Evolutionary conservation across 1,140 invertebrate genomes (phyloP), one percentile per base, ranked within the genome.

Genomic region (Nephila pilipes): DNA sequence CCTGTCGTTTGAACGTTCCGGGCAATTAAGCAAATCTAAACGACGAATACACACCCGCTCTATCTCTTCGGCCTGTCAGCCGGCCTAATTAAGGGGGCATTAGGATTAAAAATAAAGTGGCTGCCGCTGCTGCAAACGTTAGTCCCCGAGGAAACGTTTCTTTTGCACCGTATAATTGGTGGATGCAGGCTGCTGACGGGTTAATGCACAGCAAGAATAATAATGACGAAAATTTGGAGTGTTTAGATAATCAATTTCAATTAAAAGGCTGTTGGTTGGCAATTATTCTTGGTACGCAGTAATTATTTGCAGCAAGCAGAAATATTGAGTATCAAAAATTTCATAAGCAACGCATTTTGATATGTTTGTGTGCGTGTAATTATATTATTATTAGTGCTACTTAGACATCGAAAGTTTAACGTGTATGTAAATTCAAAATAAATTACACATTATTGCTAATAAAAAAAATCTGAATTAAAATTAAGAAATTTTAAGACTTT

Each of bases 21-120:
- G 88, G 55, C 65, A 90, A 90, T 90, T 90, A 90, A 60, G 88
- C 88, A 90, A 90, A 90, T 90, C 75, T 55, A 32, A 75, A 46
- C 46, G 36, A 46, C 32, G 58, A 63, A 58, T 32, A 32, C 54
- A 57, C 83, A 18, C 46, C 54, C 36, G 4, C 14, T 22, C 38
- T 57, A 16, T 22, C 36, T 46, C 14, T 38, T 25, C n/a, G 29
- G 29, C 25, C 88, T 57, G 88, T 90, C 75, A 81, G 75, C 25
- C 46, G 32, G 75, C 20, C 88, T 85, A 90, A 90, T 90, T 90
- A 90, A 90, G 88, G 12, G 29, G 29, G 88, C 57, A 90, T 90
- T 90, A 81, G 88, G 88, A 79, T 90, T 75, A 81, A 60, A 90
- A 90, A 90, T 81, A 75, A 75, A 60, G 88, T 81, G 88, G 55